Evolutionary conservation across 2,888 invertebrate genomes (phyloP).

Genomic region (Ypsolopha sequella): DNA sequence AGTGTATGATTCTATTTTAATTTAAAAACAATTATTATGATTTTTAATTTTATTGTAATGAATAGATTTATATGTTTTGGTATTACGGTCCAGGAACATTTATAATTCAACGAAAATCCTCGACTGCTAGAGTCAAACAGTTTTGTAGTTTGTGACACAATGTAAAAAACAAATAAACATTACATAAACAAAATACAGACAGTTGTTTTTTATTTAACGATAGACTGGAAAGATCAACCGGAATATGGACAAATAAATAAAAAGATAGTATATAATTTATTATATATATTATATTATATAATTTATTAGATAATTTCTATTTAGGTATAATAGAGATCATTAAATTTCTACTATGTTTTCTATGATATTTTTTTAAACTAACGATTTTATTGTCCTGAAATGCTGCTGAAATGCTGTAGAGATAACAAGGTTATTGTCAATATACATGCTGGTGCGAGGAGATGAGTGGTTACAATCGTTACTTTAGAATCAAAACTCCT

Average conservation of each 20-base stretch:
- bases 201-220: constrained; percentile 22
- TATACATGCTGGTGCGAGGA: too few relatives aligned
- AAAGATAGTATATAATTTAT: not conserved
- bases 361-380: not conserved
- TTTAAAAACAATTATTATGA: constrained; percentile 42
- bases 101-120: constrained; percentile 52
- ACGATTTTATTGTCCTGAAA: not conserved
- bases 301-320: too few relatives aligned
- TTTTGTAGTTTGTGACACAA: constrained; percentile 64
- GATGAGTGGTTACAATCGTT: too few relatives aligned
- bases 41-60: constrained; percentile 40
- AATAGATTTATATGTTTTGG: constrained; percentile 57
- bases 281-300: too few relatives aligned
- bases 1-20: constrained; percentile 51
- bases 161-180: constrained; percentile 53
- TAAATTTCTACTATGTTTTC: not conserved
- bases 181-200: constrained; percentile 38
- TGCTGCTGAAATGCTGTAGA: too few relatives aligned
- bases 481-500: too few relatives aligned
- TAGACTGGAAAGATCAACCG: not conserved
- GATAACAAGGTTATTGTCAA: too few relatives aligned
- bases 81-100: constrained; percentile 54
- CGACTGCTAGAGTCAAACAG: constrained; percentile 57
- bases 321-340: too few relatives aligned
- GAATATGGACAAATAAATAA: not conserved